Evolutionary conservation across 2,797 vertebrate species (phyloP).

Genomic region (Catharus ustulatus): DNA sequence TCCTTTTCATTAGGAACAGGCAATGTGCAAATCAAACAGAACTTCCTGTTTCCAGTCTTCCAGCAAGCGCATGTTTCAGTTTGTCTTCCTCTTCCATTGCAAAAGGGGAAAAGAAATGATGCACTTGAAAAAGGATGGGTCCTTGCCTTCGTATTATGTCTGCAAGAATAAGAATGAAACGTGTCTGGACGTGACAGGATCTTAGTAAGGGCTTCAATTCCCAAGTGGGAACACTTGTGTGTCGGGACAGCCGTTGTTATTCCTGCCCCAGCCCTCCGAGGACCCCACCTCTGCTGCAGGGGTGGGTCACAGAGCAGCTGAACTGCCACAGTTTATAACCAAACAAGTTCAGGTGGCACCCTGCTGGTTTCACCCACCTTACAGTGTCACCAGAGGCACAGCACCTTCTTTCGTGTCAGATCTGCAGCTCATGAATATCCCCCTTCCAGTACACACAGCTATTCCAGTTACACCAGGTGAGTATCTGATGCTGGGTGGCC

Average conservation of each 20-base stretch:
- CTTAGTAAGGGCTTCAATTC: constrained; percentile 46
- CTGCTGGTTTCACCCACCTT: background rate
- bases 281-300: background rate
- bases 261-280: constrained; percentile 20
- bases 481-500: background rate
- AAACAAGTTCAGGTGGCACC: background rate
- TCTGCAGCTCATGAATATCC: background rate
- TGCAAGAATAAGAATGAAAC: background rate
- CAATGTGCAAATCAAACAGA: constrained; percentile 37
- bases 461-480: background rate
- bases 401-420: background rate
- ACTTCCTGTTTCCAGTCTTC: background rate
- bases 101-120: background rate
- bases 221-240: constrained; percentile 1
- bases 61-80: background rate
- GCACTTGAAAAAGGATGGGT: background rate
- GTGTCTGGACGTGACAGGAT: background rate
- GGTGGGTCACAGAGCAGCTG: background rate
- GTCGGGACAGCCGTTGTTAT: constrained; percentile 30
- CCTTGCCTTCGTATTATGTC: background rate
- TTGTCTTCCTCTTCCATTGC: background rate
- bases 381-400: background rate
- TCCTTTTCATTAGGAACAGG: constrained; percentile 23
- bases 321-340: background rate
- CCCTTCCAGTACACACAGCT: background rate